Base-by-base conservation (phyloP, 2,113 vertebrate genomes). In the Percina caprodes region DNA sequence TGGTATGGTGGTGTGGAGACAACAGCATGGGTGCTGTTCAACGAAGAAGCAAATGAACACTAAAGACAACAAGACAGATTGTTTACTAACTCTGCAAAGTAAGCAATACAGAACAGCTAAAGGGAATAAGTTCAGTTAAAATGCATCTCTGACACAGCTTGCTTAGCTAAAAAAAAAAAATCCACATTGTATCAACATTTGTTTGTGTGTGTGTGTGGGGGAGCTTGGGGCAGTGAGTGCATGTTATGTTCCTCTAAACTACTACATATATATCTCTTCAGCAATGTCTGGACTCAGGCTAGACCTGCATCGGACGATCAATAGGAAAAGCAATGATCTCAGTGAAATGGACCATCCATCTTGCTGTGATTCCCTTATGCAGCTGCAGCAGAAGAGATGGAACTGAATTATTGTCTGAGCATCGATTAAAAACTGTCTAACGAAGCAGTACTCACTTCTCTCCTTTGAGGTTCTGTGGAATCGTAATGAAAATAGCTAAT, bases 311-410 rank as follows among this genome's bases (percentile, higher is more conserved):
- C 0, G 52, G 67, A 15, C 73, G 52, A 93, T 93, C 93, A 85
- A 92, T 93, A 88, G 79, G 81, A 84, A 86, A 90, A 86, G 88
- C 76, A 90, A 92, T 90, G 84, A 91, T 92, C 85, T 84, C 39
- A 48, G 85, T 82, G 84, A 91, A 92, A 92, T 73, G 75, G 86
- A 79, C 79, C 69, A 84, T 92, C 90, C 82, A 79, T 92, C 90
- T 91, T 68, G 61, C 71, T 77, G 84, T 85, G 91, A 87, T 87
- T 86, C 63, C 61, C 89, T 86, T 77, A 79, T 62, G 30, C 80
- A 72, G 74, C 58, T 74, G 71, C 30, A 82, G 82, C 66, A 77
- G 74, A 68, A 68, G 63, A 83, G 84, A 80, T 88, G 54, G 78
- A 89, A 85, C 79, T 82, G 84, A 92, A 88, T 91, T 91, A 91